Evolutionary conservation across 92 coral and sea anemone species (phyloP).

Genomic region (Epizoanthus stellaris): DNA sequence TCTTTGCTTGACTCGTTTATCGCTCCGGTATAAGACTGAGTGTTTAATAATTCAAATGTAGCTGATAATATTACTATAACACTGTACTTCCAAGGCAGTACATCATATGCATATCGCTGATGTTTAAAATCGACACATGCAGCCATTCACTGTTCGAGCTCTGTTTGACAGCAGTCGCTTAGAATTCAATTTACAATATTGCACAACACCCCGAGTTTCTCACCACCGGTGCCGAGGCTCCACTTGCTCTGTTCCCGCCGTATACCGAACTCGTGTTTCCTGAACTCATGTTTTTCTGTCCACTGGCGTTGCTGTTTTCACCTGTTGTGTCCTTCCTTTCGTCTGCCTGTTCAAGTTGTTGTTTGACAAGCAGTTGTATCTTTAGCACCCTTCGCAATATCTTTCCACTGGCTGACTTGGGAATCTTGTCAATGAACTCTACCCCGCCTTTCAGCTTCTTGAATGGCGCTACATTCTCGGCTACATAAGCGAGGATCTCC

Average conservation of each 20-base stretch:
- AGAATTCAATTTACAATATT: neutral
- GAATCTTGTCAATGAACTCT: conserved; percentile 58
- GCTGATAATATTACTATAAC: too few species aligned
- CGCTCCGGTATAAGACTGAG: too few species aligned
- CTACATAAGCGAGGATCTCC: conserved; percentile 44
- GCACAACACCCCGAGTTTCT: conserved; percentile 23
- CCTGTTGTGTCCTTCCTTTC: neutral
- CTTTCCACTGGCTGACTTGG: conserved; percentile 56
- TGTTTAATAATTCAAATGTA: too few species aligned
- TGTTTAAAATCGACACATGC: too few species aligned
- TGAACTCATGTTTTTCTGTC: neutral
- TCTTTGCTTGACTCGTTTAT: too few species aligned
- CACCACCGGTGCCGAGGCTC: neutral
- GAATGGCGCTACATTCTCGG: conserved; percentile 41
- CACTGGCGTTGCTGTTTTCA: neutral
- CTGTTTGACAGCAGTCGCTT: too few species aligned
- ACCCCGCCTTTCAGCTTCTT: conserved; percentile 63
- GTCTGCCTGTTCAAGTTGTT: neutral
- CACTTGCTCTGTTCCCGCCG: neutral
- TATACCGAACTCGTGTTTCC: neutral
- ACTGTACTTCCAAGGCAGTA: too few species aligned
- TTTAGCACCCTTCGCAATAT: conserved; percentile 49
- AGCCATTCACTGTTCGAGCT: too few species aligned
- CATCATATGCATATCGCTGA: too few species aligned
- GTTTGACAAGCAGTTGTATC: conserved; percentile 25